phyloP scores from a whole-genome alignment of 2,113 vertebrate species.

The Ophthalmolycus amberensis region DNA sequence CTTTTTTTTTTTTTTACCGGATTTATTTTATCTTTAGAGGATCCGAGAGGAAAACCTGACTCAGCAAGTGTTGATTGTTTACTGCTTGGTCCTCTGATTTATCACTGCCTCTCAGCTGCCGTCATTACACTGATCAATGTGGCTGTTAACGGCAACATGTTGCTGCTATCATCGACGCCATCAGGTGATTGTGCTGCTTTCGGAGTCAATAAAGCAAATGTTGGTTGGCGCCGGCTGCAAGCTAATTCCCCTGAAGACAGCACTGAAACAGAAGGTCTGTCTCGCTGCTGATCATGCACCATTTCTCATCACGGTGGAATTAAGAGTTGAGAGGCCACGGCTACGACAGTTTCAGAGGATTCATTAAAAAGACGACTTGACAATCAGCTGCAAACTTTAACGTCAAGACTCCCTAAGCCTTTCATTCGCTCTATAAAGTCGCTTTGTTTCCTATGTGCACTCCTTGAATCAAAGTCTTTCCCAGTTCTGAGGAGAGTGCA shows the following conservation, averaged over 20 bases:
- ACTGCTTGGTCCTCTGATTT: not conserved
- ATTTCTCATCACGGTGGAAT: constrained; percentile 5
- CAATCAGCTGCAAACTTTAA: constrained; percentile 18
- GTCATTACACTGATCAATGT: constrained; percentile 47
- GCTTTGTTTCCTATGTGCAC: too few relatives aligned
- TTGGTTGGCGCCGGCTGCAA: constrained; percentile 10
- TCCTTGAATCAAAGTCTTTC: constrained; percentile 9
- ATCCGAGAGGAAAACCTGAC: not conserved
- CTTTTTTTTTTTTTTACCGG: not conserved
- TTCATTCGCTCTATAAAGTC: not conserved
- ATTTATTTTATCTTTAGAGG: not conserved
- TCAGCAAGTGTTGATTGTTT: not conserved
- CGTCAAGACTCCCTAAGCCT: not conserved
- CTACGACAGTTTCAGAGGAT: not conserved
- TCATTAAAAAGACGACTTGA: constrained; percentile 17
- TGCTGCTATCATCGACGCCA: constrained; percentile 14
- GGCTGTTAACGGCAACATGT: constrained; percentile 15
- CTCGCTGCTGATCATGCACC: constrained; percentile 11
- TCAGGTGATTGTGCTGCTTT: constrained; percentile 25
- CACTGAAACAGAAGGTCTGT: not conserved
- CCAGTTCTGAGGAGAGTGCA: constrained; percentile 1
- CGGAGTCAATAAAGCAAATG: constrained; percentile 36
- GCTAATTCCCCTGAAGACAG: constrained; percentile 19
- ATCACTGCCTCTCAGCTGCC: constrained; percentile 2
- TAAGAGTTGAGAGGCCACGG: not conserved